A percentile compares a stretch with the other conserved stretches of the same genome.
phyloP scores from a whole-genome alignment of 2,797 vertebrate genomes.

The Crocidura indochinensis region DNA sequence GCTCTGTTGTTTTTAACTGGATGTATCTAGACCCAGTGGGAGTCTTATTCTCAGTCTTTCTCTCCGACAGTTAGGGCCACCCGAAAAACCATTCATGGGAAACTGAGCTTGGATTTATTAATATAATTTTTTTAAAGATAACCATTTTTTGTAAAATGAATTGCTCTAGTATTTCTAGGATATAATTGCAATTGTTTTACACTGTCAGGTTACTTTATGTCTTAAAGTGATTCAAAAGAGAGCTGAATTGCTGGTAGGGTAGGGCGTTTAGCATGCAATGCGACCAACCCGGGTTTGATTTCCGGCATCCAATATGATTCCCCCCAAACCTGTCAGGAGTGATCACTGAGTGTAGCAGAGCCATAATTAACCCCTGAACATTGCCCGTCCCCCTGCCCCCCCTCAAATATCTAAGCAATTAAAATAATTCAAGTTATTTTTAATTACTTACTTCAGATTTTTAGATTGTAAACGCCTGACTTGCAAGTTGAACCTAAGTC shows the following conservation, averaged over 20 bases:
- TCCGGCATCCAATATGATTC: no score
- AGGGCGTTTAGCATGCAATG: no score
- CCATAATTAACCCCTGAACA: no score
- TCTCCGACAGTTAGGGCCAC: not conserved
- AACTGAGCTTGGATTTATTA: not conserved
- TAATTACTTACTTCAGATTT: constrained; percentile 66
- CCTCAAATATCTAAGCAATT: constrained; percentile 44
- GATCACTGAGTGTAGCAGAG: no score
- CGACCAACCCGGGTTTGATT: no score
- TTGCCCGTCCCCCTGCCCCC: no score
- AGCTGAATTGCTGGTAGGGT: no score
- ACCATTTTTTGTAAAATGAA: constrained; percentile 23
- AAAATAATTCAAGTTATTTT: constrained; percentile 61
- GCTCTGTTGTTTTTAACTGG: constrained; percentile 89
- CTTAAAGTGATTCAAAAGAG: constrained; percentile 56
- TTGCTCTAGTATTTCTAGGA: constrained; percentile 56
- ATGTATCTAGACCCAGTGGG: constrained; percentile 86
- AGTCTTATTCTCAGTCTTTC: not conserved
- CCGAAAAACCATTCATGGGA: constrained; percentile 25
- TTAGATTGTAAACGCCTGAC: constrained; percentile 58
- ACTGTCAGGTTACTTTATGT: constrained; percentile 78
- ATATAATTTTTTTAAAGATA: no score
- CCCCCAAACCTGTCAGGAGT: no score
- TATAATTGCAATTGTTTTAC: constrained; percentile 73
- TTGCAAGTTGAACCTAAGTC: constrained; percentile 56